Conservation (phyloP, 2,113 vertebrate species). For the Nannobrachium achirus region DNA sequence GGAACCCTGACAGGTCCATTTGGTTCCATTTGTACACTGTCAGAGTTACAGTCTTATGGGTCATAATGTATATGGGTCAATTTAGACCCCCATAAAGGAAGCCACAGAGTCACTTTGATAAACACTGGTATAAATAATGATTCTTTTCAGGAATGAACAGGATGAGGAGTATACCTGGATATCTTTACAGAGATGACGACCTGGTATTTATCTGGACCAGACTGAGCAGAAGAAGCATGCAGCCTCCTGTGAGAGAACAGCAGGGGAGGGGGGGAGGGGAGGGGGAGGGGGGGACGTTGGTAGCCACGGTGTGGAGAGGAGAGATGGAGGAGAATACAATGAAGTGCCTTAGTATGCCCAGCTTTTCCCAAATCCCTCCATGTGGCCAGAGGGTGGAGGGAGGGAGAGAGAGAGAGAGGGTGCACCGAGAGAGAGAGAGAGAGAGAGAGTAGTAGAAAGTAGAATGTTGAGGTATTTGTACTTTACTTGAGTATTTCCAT, state of each 20-base stretch:
- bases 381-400: slow-evolving; percentile 56
- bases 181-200: slow-evolving; percentile 10
- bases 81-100: no score
- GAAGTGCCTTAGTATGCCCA: slow-evolving; percentile 76
- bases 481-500: no score
- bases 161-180: no score
- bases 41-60: no score
- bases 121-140: no score
- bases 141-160: not conserved
- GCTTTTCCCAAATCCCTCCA: slow-evolving; percentile 71
- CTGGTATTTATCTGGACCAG: slow-evolving; percentile 26
- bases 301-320: slow-evolving; percentile 49
- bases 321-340: slow-evolving; percentile 80
- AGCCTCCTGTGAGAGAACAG: slow-evolving; percentile 53
- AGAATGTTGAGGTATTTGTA: no score
- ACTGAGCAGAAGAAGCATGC: slow-evolving; percentile 37
- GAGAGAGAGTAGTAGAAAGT: no score
- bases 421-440: no score
- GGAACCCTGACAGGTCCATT: no score
- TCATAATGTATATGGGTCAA: no score
- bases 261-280: slow-evolving; percentile 46
- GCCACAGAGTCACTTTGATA: no score
- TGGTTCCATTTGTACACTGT: no score
- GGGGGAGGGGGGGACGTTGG: slow-evolving; percentile 56
- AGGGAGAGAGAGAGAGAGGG: slow-evolving; percentile 19